phyloP scores from a whole-genome alignment of 2,113 vertebrate genomes.

The Pavo muticus region DNA sequence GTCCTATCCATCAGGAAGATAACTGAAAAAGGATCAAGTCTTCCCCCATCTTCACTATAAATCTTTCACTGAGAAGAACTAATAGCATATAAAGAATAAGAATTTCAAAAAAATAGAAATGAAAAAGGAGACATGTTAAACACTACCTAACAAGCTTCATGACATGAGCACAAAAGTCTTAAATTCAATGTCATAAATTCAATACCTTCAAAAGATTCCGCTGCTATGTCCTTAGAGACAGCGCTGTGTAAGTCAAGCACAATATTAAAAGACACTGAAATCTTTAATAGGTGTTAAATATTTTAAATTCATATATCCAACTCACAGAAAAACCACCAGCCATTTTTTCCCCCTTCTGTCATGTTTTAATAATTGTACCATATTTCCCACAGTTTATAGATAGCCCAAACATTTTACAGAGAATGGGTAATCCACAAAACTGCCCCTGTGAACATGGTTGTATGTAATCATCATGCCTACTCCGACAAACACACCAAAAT shows the following conservation, averaged over 20 bases:
- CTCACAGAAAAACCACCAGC: constrained; percentile 1
- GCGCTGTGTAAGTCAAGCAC: neutral
- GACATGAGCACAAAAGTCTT: constrained; percentile 69
- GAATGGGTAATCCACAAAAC: neutral
- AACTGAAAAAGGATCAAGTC: constrained; percentile 14
- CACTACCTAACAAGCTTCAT: constrained; percentile 63
- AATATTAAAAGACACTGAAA: constrained; percentile 4
- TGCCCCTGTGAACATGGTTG: neutral
- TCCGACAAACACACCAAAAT: neutral
- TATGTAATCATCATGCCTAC: neutral
- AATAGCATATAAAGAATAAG: neutral
- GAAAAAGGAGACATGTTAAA: constrained; percentile 60
- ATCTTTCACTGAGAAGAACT: constrained; percentile 22
- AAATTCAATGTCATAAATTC: constrained; percentile 59
- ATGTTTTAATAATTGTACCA: neutral
- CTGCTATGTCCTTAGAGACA: neutral
- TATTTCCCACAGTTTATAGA: neutral
- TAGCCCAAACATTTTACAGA: neutral
- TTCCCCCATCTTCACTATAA: neutral
- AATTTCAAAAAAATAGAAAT: neutral
- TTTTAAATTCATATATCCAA: constrained; percentile 18
- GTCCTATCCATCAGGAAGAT: constrained; percentile 35
- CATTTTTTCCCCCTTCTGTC: neutral
- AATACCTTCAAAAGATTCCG: constrained; percentile 22
- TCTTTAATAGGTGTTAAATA: constrained; percentile 20